Conservation (phyloP, 2,113 vertebrate genomes). For the Cheilinus undulatus region DNA sequence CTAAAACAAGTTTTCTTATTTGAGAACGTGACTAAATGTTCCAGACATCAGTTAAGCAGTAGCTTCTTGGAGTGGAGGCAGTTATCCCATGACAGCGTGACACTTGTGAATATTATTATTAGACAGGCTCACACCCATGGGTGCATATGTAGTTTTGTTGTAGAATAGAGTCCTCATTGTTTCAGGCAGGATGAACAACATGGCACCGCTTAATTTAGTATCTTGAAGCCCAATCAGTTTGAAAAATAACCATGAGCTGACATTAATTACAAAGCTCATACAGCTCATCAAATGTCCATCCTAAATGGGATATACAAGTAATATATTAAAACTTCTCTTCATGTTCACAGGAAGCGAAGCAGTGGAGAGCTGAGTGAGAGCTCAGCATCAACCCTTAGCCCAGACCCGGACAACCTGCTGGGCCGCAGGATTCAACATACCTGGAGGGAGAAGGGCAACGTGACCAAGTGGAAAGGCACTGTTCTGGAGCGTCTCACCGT, state of each 20-base stretch:
- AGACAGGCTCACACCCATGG: background rate
- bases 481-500: slow-evolving; percentile 85
- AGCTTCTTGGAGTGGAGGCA: background rate
- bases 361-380: slow-evolving; percentile 85
- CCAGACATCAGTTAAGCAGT: background rate
- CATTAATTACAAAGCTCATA: background rate
- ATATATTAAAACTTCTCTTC: background rate
- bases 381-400: slow-evolving; percentile 70
- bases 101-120: background rate
- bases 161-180: background rate
- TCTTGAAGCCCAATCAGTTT: background rate
- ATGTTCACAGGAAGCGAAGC: slow-evolving; percentile 82
- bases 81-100: no score
- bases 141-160: background rate
- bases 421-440: slow-evolving; percentile 85
- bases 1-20: background rate
- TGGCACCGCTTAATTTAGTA: background rate
- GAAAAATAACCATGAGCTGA: background rate
- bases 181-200: background rate
- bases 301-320: background rate
- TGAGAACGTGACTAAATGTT: background rate
- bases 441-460: slow-evolving; percentile 85
- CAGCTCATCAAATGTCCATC: background rate
- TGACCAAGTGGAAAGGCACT: slow-evolving; percentile 88
- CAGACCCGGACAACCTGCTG: slow-evolving; percentile 84